phyloP scores from a whole-genome alignment of 2,888 invertebrate genomes.

The Caradrina kadenii region DNA sequence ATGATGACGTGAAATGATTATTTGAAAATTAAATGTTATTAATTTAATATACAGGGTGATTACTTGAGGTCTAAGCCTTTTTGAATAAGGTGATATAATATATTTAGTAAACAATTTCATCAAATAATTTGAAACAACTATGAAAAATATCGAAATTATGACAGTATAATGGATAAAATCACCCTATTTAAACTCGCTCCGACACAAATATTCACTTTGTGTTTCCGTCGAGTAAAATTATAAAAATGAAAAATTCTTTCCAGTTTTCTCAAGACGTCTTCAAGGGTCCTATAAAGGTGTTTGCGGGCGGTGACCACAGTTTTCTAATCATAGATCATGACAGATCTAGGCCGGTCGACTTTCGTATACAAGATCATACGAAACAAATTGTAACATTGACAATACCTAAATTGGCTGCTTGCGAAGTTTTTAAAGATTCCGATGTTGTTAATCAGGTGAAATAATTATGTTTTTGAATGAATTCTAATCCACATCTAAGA shows the following conservation, averaged over 20 bases:
- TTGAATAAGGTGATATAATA: slow-evolving; percentile 36
- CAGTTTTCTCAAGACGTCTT: slow-evolving; percentile 82
- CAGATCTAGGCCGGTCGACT: slow-evolving; percentile 91
- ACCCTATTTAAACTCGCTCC: slow-evolving; percentile 23
- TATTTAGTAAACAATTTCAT: too few relatives aligned
- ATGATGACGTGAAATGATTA: slow-evolving; percentile 5
- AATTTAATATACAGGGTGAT: slow-evolving; percentile 29
- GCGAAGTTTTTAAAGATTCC: slow-evolving; percentile 91
- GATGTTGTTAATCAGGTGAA: slow-evolving; percentile 92
- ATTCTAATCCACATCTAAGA: too few relatives aligned
- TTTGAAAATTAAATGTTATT: slow-evolving; percentile 8
- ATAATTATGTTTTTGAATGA: neutral
- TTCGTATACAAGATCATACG: slow-evolving; percentile 88
- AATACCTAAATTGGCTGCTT: slow-evolving; percentile 90
- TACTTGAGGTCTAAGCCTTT: slow-evolving; percentile 30
- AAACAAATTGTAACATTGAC: slow-evolving; percentile 93
- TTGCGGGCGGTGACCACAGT: slow-evolving; percentile 97
- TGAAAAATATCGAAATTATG: neutral
- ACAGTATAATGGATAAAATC: neutral
- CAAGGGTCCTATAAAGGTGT: slow-evolving; percentile 91
- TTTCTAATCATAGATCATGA: slow-evolving; percentile 92
- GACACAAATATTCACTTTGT: slow-evolving; percentile 41
- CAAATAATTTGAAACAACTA: neutral
- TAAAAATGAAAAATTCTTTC: slow-evolving; percentile 58
- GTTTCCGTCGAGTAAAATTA: neutral